These are phyloP conservation scores for Maconellicoccus hirsutus DNA, from an alignment of 1,140 invertebrate species.

Conservation along the genomic window DNA sequence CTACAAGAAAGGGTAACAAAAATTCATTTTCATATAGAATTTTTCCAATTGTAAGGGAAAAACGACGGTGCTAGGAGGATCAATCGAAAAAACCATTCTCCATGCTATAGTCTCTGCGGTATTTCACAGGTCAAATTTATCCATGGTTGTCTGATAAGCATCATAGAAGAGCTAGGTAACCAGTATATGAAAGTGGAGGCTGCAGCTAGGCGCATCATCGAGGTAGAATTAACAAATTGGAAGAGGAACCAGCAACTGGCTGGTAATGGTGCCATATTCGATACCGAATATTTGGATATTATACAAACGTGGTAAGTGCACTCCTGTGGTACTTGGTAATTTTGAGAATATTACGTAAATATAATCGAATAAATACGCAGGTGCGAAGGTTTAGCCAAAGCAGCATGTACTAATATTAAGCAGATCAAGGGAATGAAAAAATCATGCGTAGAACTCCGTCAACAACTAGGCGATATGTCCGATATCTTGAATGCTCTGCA, in stretches of 20 bases:
- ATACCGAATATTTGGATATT: slow-evolving; percentile 60
- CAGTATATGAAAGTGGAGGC: neutral
- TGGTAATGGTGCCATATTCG: slow-evolving; percentile 76
- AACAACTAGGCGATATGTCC: neutral
- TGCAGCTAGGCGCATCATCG: slow-evolving; percentile 37
- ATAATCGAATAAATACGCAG: neutral
- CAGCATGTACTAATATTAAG: slow-evolving; percentile 76
- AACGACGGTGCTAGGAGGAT: too few species aligned
- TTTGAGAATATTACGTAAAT: too few species aligned
- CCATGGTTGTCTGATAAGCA: neutral
- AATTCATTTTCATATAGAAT: too few species aligned
- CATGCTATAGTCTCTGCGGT: too few species aligned
- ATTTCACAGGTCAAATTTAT: neutral
- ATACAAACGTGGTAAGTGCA: slow-evolving; percentile 72
- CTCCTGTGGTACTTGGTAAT: neutral
- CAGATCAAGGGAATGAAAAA: slow-evolving; percentile 69
- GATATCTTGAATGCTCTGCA: slow-evolving; percentile 53
- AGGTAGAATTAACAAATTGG: slow-evolving; percentile 85
- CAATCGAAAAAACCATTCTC: too few species aligned
- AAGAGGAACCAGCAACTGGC: slow-evolving; percentile 84
- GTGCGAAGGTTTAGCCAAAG: slow-evolving; percentile 76
- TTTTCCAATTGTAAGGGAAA: too few species aligned
- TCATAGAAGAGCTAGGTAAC: neutral
- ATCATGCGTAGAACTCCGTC: slow-evolving; percentile 37
- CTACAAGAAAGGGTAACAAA: slow-evolving; percentile 52